phyloP scores from a whole-genome alignment of 2,888 invertebrate genomes.

The Ectemnius cavifrons region DNA sequence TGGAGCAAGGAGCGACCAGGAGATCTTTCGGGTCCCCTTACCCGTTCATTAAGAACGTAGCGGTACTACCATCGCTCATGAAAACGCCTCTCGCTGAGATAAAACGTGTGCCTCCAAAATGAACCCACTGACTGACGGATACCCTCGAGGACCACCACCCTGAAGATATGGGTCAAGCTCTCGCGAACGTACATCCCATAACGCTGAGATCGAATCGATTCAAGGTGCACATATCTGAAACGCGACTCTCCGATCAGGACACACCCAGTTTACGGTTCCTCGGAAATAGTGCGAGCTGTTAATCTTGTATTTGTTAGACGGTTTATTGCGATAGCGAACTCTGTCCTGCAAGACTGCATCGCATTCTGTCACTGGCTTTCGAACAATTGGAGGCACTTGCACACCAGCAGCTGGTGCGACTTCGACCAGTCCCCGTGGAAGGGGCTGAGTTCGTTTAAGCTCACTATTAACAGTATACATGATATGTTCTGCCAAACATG shows the following conservation, averaged over 20 bases:
- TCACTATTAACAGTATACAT: slow-evolving; percentile 78
- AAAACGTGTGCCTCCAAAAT: slow-evolving; percentile 57
- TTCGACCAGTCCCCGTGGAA: too few relatives aligned
- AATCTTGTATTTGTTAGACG: too few relatives aligned
- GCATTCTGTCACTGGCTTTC: slow-evolving; percentile 26
- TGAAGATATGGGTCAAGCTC: not conserved
- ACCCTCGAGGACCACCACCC: slow-evolving; percentile 5
- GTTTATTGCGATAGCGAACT: too few relatives aligned
- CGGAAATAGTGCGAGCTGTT: too few relatives aligned
- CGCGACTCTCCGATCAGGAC: too few relatives aligned
- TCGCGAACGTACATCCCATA: not conserved
- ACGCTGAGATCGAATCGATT: not conserved
- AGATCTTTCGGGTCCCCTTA: not conserved
- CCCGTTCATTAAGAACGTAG: not conserved
- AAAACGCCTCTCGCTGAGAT: slow-evolving; percentile 71
- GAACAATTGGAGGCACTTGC: slow-evolving; percentile 40
- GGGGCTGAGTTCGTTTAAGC: slow-evolving; percentile 70
- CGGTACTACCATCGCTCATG: slow-evolving; percentile 58
- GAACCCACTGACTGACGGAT: slow-evolving; percentile 38
- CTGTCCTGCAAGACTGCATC: not conserved
- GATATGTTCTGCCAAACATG: slow-evolving; percentile 68
- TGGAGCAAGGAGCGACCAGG: not conserved
- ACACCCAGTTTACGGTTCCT: too few relatives aligned
- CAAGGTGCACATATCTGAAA: too few relatives aligned
- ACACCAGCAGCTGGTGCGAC: slow-evolving; percentile 17